These are phyloP conservation scores for Hyposoter didymator DNA, from an alignment of 2,888 invertebrate genomes.

Conservation along the genomic window DNA sequence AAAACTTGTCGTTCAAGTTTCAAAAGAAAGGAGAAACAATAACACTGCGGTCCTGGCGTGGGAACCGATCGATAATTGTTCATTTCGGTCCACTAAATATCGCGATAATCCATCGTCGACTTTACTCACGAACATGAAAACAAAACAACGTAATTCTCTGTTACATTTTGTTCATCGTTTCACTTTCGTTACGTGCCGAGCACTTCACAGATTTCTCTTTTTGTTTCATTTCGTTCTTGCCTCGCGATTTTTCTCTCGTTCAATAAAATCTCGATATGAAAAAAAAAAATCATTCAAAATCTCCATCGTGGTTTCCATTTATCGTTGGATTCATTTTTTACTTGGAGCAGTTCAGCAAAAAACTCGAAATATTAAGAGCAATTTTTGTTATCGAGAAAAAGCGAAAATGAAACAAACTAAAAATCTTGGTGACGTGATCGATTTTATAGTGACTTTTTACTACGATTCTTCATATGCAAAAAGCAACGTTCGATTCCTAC, in stretches of 20 bases:
- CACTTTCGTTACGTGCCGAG: conserved; percentile 56
- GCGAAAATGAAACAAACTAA: conserved; percentile 47
- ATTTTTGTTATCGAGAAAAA: conserved; percentile 63
- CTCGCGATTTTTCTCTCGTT: conserved; percentile 10
- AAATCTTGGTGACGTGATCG: conserved; percentile 74
- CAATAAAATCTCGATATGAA: conserved; percentile 46
- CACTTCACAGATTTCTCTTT: conserved; percentile 32
- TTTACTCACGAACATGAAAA: conserved; percentile 12
- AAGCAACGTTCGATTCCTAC: conserved; percentile 76
- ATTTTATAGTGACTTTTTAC: conserved; percentile 79
- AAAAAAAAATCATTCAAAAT: neutral
- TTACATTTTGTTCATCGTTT: neutral
- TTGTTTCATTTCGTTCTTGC: conserved; percentile 3
- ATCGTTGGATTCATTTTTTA: conserved; percentile 68
- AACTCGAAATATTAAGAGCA: conserved; percentile 8
- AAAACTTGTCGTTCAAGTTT: conserved; percentile 35
- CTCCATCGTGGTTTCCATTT: conserved; percentile 46
- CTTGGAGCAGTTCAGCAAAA: conserved; percentile 64
- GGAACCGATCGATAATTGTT: conserved; percentile 10
- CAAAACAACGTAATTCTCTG: conserved; percentile 12
- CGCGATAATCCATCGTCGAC: conserved; percentile 29
- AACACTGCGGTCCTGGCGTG: neutral
- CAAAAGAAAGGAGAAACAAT: neutral
- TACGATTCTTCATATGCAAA: conserved; percentile 77
- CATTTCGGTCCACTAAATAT: conserved; percentile 18